Conservation (phyloP, 2,113 vertebrate species). For the Alces alces region DNA sequence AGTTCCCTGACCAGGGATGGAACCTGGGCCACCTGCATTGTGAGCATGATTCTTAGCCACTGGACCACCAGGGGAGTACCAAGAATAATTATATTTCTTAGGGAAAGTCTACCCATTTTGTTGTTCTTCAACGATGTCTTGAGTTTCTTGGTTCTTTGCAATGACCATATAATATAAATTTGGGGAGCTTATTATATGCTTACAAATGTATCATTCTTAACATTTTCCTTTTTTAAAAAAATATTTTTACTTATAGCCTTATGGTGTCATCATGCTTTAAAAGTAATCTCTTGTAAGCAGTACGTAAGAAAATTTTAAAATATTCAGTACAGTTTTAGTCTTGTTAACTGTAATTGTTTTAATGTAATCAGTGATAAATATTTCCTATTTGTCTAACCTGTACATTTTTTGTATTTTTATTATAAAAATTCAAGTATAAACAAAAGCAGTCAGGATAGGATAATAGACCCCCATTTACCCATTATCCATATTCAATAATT, state of each 20-base stretch:
- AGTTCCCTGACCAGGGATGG: background rate
- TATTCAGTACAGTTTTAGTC: background rate
- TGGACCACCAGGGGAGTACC: background rate
- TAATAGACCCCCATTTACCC: background rate
- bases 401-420: background rate
- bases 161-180: background rate
- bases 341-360: constrained; percentile 14
- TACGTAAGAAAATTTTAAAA: background rate
- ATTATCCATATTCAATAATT: background rate
- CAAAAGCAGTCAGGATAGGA: background rate
- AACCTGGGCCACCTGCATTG: background rate
- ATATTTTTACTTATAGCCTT: background rate
- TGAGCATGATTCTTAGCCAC: background rate
- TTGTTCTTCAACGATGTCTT: background rate
- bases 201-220: background rate
- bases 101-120: background rate
- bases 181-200: background rate
- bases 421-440: background rate
- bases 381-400: background rate
- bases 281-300: background rate
- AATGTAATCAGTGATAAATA: background rate
- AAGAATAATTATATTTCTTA: background rate
- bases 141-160: background rate
- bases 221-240: background rate
- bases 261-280: background rate